These are phyloP conservation scores for Laothoe populi DNA, from an alignment of 2,888 invertebrate species.

Conservation along the genomic window DNA sequence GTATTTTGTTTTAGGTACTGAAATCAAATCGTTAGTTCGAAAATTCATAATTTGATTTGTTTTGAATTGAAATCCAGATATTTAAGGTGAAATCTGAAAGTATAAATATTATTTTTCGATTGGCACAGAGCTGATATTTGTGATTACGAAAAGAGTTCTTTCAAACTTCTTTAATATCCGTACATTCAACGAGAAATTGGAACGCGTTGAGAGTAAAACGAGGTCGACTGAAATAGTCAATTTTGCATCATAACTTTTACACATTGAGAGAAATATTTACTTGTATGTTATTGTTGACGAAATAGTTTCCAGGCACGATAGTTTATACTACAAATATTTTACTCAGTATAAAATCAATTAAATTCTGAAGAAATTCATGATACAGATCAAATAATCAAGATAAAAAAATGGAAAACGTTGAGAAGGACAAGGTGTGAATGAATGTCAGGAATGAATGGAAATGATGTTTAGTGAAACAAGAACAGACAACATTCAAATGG, in stretches of 20 bases:
- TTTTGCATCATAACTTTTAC: slow-evolving; percentile 35
- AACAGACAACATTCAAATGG: slow-evolving; percentile 48
- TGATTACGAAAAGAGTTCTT: slow-evolving; percentile 9
- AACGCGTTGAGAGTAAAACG: slow-evolving; percentile 41
- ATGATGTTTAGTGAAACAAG: slow-evolving; percentile 30
- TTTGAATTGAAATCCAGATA: neutral
- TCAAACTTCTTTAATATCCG: neutral
- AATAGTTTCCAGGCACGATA: neutral
- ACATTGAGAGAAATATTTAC: slow-evolving; percentile 3
- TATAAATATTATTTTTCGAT: neutral
- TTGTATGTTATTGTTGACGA: neutral
- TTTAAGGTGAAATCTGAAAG: neutral
- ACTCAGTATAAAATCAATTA: neutral
- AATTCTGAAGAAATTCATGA: neutral
- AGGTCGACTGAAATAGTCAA: slow-evolving; percentile 42
- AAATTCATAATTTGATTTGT: too few relatives aligned
- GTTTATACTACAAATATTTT: neutral
- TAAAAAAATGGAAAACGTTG: neutral
- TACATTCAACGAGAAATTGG: slow-evolving; percentile 41
- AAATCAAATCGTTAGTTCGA: too few relatives aligned
- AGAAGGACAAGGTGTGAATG: neutral
- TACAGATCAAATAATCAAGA: neutral
- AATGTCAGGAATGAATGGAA: neutral
- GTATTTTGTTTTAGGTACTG: too few relatives aligned
- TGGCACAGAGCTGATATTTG: neutral